Evolutionary conservation across 1,140 invertebrate species (phyloP).

Genomic region (Brachionus manjavacas): DNA sequence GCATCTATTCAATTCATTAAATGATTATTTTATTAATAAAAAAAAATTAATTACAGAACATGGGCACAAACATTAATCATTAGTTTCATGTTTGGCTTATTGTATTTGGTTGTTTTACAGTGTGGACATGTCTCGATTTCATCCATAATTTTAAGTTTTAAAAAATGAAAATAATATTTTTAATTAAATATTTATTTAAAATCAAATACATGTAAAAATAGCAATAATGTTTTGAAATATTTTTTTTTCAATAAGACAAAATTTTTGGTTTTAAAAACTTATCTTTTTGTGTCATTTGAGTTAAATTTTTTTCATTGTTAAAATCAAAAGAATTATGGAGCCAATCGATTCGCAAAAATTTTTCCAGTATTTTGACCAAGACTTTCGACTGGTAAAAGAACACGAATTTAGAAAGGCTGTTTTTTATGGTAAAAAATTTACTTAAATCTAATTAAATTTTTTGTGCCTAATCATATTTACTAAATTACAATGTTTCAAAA

Average conservation of each 20-base stretch:
- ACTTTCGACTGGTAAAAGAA: slow-evolving; percentile 36
- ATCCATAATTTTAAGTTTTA: slow-evolving; percentile 56
- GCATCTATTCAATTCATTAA: slow-evolving; percentile 57
- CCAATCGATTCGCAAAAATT: slow-evolving; percentile 3
- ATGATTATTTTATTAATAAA: not conserved
- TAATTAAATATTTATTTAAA: not conserved
- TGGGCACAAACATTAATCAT: slow-evolving; percentile 98
- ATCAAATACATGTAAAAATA: not conserved
- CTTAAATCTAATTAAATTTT: not conserved
- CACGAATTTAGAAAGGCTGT: slow-evolving; percentile 19
- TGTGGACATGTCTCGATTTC: slow-evolving; percentile 74
- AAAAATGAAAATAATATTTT: not conserved
- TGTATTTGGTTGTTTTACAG: slow-evolving; percentile 96
- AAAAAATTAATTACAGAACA: slow-evolving; percentile 66
- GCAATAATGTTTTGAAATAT: not conserved
- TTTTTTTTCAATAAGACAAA: not conserved
- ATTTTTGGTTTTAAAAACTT: not conserved
- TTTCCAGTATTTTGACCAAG: not conserved
- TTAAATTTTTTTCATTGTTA: not conserved
- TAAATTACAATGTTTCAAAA: not conserved
- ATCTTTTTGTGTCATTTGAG: not conserved
- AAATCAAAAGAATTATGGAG: not conserved
- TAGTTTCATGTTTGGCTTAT: slow-evolving; percentile 90
- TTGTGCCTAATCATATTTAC: not conserved
- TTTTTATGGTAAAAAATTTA: not conserved